Evolutionary conservation across 30 jellyfish, hydroid and myxozoan genomes (phyloP).

Genomic region (Cassiopea andromeda): DNA sequence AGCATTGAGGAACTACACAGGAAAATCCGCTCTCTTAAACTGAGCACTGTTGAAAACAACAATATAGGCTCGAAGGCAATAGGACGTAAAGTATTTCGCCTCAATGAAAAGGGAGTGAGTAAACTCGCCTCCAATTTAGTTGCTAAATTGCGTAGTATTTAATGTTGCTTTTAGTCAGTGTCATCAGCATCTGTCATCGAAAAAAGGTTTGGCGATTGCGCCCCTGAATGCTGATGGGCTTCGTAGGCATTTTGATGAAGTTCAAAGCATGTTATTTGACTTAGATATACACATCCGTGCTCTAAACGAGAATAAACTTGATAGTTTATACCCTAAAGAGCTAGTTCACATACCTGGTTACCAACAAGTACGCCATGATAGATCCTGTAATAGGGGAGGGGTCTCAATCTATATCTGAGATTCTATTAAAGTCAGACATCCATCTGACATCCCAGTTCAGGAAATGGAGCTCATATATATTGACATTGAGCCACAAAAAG

Average conservation of each 20-base stretch:
- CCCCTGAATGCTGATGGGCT: neutral
- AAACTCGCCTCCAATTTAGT: slow-evolving; percentile 1
- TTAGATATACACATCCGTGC: slow-evolving; percentile 28
- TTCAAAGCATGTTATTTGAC: neutral
- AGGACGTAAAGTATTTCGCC: slow-evolving; percentile 2
- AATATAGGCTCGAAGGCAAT: neutral
- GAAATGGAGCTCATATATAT: neutral
- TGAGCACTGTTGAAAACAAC: neutral
- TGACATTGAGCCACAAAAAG: neutral
- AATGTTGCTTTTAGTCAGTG: neutral
- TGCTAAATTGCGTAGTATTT: slow-evolving; percentile 10
- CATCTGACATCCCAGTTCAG: neutral
- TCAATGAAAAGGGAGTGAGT: slow-evolving; percentile 7
- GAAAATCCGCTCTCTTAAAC: neutral
- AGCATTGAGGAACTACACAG: neutral
- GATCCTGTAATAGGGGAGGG: slow-evolving; percentile 23
- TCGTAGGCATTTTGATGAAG: neutral
- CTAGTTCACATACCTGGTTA: slow-evolving; percentile 3
- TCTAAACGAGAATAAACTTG: slow-evolving; percentile 36
- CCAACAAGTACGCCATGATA: slow-evolving; percentile 8
- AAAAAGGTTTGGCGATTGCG: neutral
- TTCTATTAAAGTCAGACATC: neutral
- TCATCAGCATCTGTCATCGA: neutral
- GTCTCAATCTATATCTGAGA: slow-evolving; percentile 43
- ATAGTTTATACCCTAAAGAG: slow-evolving; percentile 1